Evolutionary conservation across 2,113 vertebrate genomes (phyloP), one percentile per base, ranked within the genome.

Genomic region (Phalacrocorax pelagicus): DNA sequence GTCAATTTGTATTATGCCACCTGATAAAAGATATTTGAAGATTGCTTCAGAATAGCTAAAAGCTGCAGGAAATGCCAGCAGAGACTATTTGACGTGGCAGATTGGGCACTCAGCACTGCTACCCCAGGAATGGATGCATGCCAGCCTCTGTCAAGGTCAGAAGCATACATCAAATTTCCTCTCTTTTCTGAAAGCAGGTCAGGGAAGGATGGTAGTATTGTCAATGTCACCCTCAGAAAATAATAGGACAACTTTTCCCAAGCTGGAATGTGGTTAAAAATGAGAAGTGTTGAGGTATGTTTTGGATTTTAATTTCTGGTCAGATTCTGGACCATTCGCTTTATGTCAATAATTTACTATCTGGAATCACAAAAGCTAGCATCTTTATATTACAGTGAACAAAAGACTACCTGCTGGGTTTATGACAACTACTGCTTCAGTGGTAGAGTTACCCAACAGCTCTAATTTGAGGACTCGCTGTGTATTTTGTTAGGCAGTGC

Each of bases 91-190:
- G 57, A 84, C 10, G 20, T 0, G 2, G 75, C 49, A 71, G 52
- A 51, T 1, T 5, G 54, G 52, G 36, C 23, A 44, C 34, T 21
- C 22, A 4, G n/a, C 61, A n/a, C 47, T 40, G 44, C 34, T n/a
- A 7, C 8, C 61, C 69, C 52, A 71, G 61, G 30, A 80, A 61
- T 1, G 15, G 75, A 49, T 1, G 1, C 36, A 42, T 1, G 0
- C 8, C 4, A 1, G 73, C 22, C 24, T 34, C 52, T 52, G 7
- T 23, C 82, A 77, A 52, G 30, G 42, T 58, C 66, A 66, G 73
- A 86, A 62, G 38, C 15, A 2, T 12, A 15, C 1, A 5, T 8
- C n/a, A 77, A 21, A 77, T 61, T 86, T 80, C 57, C 58, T 72
- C 78, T 85, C 21, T 61, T 62, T 88, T 90, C 42, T 32, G 8